A percentile compares a stretch with the other conserved stretches of the same genome.
Evolutionary conservation across 2,888 invertebrate genomes (phyloP).

Genomic region (Polyommatus icarus): DNA sequence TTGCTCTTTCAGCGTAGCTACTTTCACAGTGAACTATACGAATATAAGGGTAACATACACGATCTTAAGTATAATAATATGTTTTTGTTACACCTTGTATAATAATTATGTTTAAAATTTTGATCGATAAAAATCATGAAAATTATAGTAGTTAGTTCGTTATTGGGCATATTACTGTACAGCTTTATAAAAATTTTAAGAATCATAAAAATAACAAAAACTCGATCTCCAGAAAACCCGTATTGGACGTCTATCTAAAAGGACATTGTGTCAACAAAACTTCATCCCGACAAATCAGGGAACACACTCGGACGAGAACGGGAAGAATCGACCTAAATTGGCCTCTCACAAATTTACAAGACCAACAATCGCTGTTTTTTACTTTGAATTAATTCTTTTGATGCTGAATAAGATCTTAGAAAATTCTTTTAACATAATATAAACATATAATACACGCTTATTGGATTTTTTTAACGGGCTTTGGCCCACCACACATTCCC

Average conservation of each 20-base stretch:
- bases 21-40: no score
- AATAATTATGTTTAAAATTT: no score
- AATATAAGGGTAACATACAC: no score
- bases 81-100: no score
- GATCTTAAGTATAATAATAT: no score
- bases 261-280: slow-evolving; percentile 45
- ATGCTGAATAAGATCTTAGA: not conserved
- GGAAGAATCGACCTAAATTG: slow-evolving; percentile 46
- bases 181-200: no score
- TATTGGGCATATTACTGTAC: no score
- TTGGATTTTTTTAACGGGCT: no score
- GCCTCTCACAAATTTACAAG: slow-evolving; percentile 44
- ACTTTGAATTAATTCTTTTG: slow-evolving; percentile 38
- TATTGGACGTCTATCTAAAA: slow-evolving; percentile 34
- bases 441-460: not conserved
- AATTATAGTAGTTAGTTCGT: no score
- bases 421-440: not conserved
- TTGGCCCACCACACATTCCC: no score
- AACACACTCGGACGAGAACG: slow-evolving; percentile 40
- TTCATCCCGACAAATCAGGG: slow-evolving; percentile 45
- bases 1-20: no score
- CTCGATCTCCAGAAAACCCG: not conserved
- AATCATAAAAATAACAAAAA: not conserved
- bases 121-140: no score
- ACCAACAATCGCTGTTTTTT: slow-evolving; percentile 41